A percentile compares a stretch with the other conserved stretches of the same genome.
These are phyloP conservation scores for Chiroxiphia lanceolata DNA, from an alignment of 2,797 vertebrate species.

Conservation along the genomic window DNA sequence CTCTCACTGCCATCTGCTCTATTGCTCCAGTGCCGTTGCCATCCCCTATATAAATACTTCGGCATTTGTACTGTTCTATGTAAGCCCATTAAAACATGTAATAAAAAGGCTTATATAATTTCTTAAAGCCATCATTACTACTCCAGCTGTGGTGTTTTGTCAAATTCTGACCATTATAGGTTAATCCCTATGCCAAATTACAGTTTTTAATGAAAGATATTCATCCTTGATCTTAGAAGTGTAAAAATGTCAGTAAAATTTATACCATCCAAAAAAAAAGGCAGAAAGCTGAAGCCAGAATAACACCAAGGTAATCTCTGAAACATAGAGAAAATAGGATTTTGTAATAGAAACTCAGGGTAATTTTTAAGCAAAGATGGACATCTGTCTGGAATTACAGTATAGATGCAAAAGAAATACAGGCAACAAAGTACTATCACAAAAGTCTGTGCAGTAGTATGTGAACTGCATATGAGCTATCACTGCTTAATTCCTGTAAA, in stretches of 20 bases:
- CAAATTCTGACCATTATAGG: neutral
- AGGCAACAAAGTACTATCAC: neutral
- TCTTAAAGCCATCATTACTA: slow-evolving; percentile 9
- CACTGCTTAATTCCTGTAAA: neutral
- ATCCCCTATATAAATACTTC: neutral
- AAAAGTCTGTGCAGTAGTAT: neutral
- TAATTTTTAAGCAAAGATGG: neutral
- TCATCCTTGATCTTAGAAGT: neutral
- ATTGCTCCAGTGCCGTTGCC: neutral
- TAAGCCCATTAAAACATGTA: slow-evolving; percentile 19
- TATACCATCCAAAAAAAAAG: neutral
- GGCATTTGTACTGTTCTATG: neutral
- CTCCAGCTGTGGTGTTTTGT: neutral
- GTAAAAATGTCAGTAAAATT: slow-evolving; percentile 7
- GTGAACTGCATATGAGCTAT: neutral
- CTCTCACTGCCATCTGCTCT: neutral
- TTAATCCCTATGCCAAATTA: slow-evolving; percentile 10
- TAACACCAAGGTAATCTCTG: neutral
- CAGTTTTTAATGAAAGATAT: neutral
- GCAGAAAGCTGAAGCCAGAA: neutral
- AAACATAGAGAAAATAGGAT: neutral
- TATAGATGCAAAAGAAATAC: neutral
- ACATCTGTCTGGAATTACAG: neutral
- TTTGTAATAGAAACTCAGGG: neutral
- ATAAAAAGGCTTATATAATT: slow-evolving; percentile 30